Evolutionary conservation across 2,888 invertebrate genomes (phyloP).

Genomic region (Pomacea canaliculata): DNA sequence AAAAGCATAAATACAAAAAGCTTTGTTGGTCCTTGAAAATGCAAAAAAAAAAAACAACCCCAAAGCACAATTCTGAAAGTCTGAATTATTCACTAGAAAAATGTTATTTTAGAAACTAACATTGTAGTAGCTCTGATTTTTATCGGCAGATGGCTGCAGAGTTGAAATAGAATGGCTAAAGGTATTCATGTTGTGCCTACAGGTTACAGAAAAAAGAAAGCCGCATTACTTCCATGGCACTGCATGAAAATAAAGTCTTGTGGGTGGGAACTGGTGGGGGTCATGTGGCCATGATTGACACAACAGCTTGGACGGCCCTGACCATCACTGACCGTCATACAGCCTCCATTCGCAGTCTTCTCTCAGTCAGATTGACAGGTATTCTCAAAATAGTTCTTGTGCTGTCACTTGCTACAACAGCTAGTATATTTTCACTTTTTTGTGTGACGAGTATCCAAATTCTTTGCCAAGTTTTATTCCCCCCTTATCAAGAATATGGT

Average conservation of each 20-base stretch:
- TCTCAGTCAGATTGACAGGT: constrained; percentile 46
- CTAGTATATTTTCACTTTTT: too few species aligned
- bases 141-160: too few species aligned
- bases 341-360: constrained; percentile 50
- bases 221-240: constrained; percentile 44
- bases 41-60: too few species aligned
- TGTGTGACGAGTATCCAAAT: too few species aligned
- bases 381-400: constrained; percentile 2
- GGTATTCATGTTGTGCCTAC: constrained; percentile 3
- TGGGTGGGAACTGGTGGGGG: constrained; percentile 66
- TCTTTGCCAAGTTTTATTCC: background rate
- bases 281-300: constrained; percentile 55
- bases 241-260: constrained; percentile 40
- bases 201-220: constrained; percentile 34
- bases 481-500: background rate
- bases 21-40: too few species aligned
- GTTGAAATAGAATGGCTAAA: too few species aligned
- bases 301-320: constrained; percentile 41
- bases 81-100: too few species aligned
- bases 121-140: too few species aligned
- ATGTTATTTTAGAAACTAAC: too few species aligned
- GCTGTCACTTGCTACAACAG: too few species aligned
- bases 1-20: too few species aligned
- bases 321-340: constrained; percentile 49
- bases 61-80: too few species aligned